Evolutionary conservation across 2,113 vertebrate species (phyloP).

Genomic region (Mesoclemmys tuberculata): DNA sequence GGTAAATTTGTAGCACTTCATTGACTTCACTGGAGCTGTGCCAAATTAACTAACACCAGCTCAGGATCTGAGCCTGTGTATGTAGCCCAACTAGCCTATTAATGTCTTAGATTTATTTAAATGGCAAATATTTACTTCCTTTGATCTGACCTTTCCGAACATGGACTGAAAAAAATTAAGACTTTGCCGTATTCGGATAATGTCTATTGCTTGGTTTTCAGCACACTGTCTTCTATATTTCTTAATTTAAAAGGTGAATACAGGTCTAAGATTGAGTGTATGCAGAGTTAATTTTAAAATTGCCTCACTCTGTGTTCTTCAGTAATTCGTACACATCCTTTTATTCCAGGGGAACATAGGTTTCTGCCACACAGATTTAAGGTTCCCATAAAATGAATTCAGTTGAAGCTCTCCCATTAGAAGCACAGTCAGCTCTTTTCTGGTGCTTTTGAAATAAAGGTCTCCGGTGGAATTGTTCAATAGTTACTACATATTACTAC

Average conservation of each 20-base stretch:
- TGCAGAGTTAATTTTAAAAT: not conserved
- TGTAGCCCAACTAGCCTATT: not conserved
- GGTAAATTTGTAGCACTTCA: not conserved
- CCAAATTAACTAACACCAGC: not conserved
- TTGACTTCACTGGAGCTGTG: not conserved
- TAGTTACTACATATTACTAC: not conserved
- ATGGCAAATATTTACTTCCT: not conserved
- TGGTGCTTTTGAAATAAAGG: not conserved
- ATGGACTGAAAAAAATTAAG: not conserved
- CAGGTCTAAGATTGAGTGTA: fast-evolving
- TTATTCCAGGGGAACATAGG: not conserved
- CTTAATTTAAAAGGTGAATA: not conserved
- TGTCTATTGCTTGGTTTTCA: not conserved
- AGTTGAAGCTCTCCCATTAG: not conserved
- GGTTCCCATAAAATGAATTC: not conserved
- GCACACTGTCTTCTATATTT: fast-evolving
- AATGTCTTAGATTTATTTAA: not conserved
- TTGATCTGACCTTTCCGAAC: not conserved
- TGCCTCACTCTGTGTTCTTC: not conserved
- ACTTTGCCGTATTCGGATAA: not conserved
- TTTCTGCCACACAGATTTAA: not conserved
- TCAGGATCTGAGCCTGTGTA: not conserved
- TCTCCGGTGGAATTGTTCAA: not conserved
- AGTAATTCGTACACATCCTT: not conserved
- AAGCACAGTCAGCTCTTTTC: not conserved